Conservation (phyloP, 2,797 vertebrate species). For the Arnoldichthys spilopterus region DNA sequence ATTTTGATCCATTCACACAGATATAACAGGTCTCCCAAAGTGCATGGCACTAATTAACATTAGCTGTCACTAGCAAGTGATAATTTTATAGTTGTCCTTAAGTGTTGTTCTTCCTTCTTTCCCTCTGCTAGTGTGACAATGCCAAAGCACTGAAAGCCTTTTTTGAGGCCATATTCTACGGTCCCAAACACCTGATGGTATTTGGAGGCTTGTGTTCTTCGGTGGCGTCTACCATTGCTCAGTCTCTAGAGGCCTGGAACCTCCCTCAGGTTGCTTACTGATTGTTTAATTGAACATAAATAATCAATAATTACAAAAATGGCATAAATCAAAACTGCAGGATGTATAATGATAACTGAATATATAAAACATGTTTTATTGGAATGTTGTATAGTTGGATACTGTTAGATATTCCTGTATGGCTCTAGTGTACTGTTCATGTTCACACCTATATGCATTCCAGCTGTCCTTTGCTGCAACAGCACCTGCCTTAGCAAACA, state of each 20-base stretch:
- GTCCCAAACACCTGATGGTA: slow-evolving; percentile 87
- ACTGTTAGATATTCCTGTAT: neutral
- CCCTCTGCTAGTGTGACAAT: slow-evolving; percentile 79
- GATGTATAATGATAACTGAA: neutral
- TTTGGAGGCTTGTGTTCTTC: slow-evolving; percentile 90
- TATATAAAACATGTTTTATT: neutral
- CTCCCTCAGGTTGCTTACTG: slow-evolving; percentile 83
- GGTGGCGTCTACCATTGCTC: slow-evolving; percentile 85
- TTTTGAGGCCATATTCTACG: slow-evolving; percentile 91
- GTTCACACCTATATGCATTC: neutral
- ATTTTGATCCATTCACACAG: too few species aligned
- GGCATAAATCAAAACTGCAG: neutral
- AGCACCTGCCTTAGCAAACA: slow-evolving; percentile 82
- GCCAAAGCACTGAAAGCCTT: slow-evolving; percentile 87
- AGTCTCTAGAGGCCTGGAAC: slow-evolving; percentile 85
- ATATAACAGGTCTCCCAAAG: neutral
- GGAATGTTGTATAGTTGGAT: neutral
- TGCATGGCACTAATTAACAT: neutral
- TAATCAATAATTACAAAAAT: neutral
- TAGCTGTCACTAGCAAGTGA: neutral
- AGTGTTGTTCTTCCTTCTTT: neutral
- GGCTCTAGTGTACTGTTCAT: neutral
- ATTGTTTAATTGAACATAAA: too few species aligned
- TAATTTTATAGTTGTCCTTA: neutral
- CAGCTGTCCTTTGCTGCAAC: slow-evolving; percentile 89